Evolutionary conservation across 1,140 invertebrate genomes (phyloP), one percentile per base, ranked within the genome.

Genomic region (Colletes latitarsis): DNA sequence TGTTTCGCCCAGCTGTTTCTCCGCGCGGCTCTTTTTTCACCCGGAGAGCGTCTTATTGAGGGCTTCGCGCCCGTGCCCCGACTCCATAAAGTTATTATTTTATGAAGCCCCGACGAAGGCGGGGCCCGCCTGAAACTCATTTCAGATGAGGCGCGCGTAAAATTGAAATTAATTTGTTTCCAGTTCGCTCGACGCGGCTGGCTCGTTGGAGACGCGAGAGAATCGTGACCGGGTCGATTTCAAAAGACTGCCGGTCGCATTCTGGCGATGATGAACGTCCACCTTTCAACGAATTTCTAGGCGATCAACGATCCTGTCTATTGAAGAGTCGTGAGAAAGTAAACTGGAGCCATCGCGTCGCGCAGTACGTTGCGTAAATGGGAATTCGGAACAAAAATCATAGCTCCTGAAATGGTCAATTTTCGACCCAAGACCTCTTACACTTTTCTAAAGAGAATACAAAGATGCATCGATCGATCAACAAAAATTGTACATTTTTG

Each of bases 41-140:
- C 76, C 58, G 69, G 21, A 46, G 60, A 46, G n/a, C 71, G 83
- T 80, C 41, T 71, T 81, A 70, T 74, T 77, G 57, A 72, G 39
- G 46, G 60, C 66, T 64, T 68, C 70, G 64, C 63, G 58, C 69
- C 43, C 53, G 53, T 57, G 53, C n/a, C 55, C 77, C 63, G 75
- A 58, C 82, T 75, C 69, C 77, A 68, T 86, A 86, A 90, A 82
- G 80, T 89, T 88, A 88, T 87, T 89, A 87, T 85, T 89, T 89
- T 88, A 89, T 83, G 81, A 75, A 86, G 63, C 62, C 72, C 30
- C 19, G 43, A 30, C 68, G 49, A 58, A 46, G 43, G 52, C 60
- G 55, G 69, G 64, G 41, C 66, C 39, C 66, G 53, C 39, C 73
- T 62, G 52, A 73, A 79, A 79, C 73, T 69, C 57, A 69, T 77